Evolutionary conservation across 2,797 vertebrate genomes (phyloP).

Genomic region (Chrysocyon brachyurus): DNA sequence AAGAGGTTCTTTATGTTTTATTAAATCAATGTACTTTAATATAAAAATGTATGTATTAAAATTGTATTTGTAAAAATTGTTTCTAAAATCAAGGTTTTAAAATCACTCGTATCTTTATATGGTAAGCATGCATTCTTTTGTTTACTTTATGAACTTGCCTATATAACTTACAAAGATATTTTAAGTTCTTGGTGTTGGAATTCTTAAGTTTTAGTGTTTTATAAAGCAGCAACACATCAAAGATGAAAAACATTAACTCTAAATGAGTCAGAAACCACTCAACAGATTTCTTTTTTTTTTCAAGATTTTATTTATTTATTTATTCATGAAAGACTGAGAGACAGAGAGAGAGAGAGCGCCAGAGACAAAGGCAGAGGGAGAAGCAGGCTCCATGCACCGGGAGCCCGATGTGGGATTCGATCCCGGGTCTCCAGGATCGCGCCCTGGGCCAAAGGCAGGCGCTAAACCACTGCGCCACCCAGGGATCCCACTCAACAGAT

Average conservation of each 20-base stretch:
- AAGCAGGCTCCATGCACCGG: too few species aligned
- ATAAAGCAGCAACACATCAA: neutral
- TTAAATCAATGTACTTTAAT: neutral
- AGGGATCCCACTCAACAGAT: neutral
- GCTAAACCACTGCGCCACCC: too few species aligned
- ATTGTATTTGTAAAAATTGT: neutral
- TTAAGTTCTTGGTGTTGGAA: neutral
- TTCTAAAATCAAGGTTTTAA: conserved; percentile 55
- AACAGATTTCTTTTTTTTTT: neutral
- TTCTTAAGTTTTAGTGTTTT: conserved; percentile 33
- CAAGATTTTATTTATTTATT: too few species aligned
- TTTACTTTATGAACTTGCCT: conserved; percentile 26
- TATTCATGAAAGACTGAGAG: too few species aligned
- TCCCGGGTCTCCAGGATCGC: too few species aligned
- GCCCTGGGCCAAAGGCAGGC: too few species aligned
- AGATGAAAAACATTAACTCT: neutral
- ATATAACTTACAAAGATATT: neutral
- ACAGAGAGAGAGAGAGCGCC: too few species aligned
- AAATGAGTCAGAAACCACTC: conserved; percentile 43
- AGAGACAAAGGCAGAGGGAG: too few species aligned
- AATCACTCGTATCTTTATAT: conserved; percentile 28
- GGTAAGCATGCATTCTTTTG: neutral
- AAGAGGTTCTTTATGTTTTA: neutral
- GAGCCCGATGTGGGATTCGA: too few species aligned
- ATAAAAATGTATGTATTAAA: conserved; percentile 20